phyloP scores from a whole-genome alignment of 2,113 vertebrate genomes.

The Syngnathus scovelli region DNA sequence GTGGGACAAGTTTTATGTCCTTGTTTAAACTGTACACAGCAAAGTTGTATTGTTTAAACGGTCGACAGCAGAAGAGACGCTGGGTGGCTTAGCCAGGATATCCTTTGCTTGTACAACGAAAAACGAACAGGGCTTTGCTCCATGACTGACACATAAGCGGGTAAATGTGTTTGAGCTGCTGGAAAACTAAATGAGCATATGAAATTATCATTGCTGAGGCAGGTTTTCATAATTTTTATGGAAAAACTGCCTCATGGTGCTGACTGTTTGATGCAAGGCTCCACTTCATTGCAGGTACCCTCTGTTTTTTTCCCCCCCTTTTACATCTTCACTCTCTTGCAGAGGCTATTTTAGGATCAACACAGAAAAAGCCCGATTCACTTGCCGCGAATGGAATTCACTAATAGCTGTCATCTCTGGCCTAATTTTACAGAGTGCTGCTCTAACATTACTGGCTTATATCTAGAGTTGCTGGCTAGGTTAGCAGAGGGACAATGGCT shows the following conservation, averaged over 20 bases:
- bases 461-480: constrained; percentile 5
- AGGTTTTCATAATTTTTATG: not conserved
- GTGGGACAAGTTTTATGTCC: not conserved
- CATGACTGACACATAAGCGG: constrained; percentile 10
- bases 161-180: constrained; percentile 11
- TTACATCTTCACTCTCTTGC: constrained; percentile 16
- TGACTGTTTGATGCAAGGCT: constrained; percentile 32
- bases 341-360: constrained; percentile 51
- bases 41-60: constrained; percentile 23
- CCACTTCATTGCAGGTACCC: constrained; percentile 19
- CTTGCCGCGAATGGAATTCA: constrained; percentile 38
- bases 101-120: constrained; percentile 19
- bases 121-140: not conserved
- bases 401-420: constrained; percentile 42
- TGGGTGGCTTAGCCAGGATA: constrained; percentile 31
- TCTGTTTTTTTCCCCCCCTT: constrained; percentile 16
- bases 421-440: constrained; percentile 50
- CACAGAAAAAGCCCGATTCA: constrained; percentile 35
- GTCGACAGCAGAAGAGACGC: constrained; percentile 15
- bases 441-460: constrained; percentile 22
- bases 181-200: not conserved
- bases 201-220: not conserved
- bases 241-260: not conserved
- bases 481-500: not conserved
- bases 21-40: not conserved